Percentiles rank a stretch among this genome's conserved stretches.
Conservation (phyloP, 2,888 invertebrate genomes). For the Apoderus coryli region DNA sequence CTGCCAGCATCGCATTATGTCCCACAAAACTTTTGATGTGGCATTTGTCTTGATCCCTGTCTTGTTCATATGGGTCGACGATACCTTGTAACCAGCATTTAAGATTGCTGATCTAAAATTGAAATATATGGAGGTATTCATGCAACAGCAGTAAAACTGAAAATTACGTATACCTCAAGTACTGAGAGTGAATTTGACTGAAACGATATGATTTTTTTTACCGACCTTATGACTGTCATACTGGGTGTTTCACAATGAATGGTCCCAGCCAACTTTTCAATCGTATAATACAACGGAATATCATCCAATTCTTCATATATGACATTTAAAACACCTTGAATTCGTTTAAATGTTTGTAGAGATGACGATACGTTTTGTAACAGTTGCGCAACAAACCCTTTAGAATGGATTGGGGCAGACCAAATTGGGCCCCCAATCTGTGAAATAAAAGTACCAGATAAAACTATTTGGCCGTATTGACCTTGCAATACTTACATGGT, state of each 20-base stretch:
- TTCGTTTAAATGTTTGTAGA: slow-evolving; percentile 57
- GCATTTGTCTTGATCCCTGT: slow-evolving; percentile 88
- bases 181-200: too few species aligned
- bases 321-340: slow-evolving; percentile 68
- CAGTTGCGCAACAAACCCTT: slow-evolving; percentile 57
- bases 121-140: too few species aligned
- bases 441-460: too few species aligned
- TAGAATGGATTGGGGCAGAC: slow-evolving; percentile 73
- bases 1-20: slow-evolving; percentile 75
- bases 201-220: slow-evolving; percentile 11
- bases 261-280: slow-evolving; percentile 61
- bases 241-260: slow-evolving; percentile 59
- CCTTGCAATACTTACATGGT: slow-evolving; percentile 47
- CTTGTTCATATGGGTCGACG: slow-evolving; percentile 79
- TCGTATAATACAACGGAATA: slow-evolving; percentile 73
- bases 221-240: slow-evolving; percentile 50
- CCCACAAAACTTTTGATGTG: slow-evolving; percentile 77
- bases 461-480: too few species aligned
- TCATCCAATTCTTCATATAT: slow-evolving; percentile 72
- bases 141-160: too few species aligned
- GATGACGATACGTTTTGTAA: slow-evolving; percentile 34
- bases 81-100: slow-evolving; percentile 82
- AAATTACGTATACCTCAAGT: too few species aligned
- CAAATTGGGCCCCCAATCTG: slow-evolving; percentile 93
- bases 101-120: slow-evolving; percentile 74